phyloP scores from a whole-genome alignment of 1,140 invertebrate genomes.

The Hylaeus volcanicus region DNA sequence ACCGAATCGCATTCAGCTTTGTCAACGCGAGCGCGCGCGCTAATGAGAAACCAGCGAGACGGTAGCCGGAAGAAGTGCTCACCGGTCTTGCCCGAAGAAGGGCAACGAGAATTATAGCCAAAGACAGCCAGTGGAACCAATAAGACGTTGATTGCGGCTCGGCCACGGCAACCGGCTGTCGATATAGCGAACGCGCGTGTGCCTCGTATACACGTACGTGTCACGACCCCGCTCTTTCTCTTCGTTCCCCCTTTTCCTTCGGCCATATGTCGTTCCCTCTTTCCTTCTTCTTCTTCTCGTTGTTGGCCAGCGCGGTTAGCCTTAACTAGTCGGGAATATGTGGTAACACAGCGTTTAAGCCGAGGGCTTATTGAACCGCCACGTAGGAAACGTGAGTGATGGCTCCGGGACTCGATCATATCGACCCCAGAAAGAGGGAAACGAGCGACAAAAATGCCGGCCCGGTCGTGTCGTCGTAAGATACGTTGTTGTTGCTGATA shows the following conservation, averaged over 20 bases:
- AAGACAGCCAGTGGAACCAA: conserved; percentile 54
- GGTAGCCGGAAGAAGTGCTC: conserved; percentile 60
- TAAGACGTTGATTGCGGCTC: conserved; percentile 64
- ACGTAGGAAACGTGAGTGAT: conserved; percentile 66
- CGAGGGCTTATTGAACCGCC: conserved; percentile 49
- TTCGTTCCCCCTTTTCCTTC: conserved; percentile 8
- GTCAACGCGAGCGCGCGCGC: conserved; percentile 43
- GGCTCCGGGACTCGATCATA: conserved; percentile 52
- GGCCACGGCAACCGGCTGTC: conserved; percentile 58
- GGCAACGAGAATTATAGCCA: conserved; percentile 54
- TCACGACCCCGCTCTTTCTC: conserved; percentile 41
- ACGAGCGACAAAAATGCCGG: not conserved
- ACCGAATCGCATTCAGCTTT: conserved; percentile 49
- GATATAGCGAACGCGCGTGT: conserved; percentile 54
- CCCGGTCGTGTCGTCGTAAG: not conserved
- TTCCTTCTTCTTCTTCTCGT: conserved; percentile 38
- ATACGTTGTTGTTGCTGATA: too few relatives aligned
- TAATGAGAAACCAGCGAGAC: conserved; percentile 48
- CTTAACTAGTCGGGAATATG: conserved; percentile 64
- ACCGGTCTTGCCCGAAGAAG: conserved; percentile 47
- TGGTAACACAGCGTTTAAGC: conserved; percentile 51
- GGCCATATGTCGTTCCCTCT: not conserved
- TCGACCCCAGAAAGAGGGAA: conserved; percentile 8
- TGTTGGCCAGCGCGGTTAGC: conserved; percentile 48
- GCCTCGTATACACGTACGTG: conserved; percentile 47